Percentiles rank a stretch among this genome's conserved stretches.
phyloP scores from a whole-genome alignment of 1,140 invertebrate species.

The Contarinia nasturtii region DNA sequence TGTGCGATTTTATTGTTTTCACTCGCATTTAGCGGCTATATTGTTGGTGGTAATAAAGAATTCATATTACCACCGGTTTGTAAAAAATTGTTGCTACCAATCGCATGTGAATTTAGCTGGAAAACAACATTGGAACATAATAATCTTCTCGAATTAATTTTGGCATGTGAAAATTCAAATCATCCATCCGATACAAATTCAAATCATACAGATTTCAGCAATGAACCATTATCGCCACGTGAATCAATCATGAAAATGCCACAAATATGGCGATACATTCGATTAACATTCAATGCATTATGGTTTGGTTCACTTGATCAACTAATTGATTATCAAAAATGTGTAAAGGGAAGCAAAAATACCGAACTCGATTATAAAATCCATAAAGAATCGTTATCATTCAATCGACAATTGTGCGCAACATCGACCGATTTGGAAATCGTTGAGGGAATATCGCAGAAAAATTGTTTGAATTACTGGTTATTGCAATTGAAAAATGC shows the following conservation, averaged over 20 bases:
- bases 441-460: background rate
- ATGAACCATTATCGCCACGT: background rate
- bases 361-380: background rate
- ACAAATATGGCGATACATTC: background rate
- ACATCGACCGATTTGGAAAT: background rate
- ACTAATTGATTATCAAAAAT: background rate
- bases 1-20: slow-evolving; percentile 11
- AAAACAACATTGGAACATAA: background rate
- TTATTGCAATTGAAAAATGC: background rate
- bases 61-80: slow-evolving; percentile 8
- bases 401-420: background rate
- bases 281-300: background rate
- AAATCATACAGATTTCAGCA: background rate
- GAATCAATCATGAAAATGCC: background rate
- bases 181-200: background rate
- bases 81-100: slow-evolving; percentile 7
- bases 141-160: background rate
- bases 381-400: background rate
- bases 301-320: slow-evolving; percentile 1
- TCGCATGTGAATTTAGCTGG: slow-evolving; percentile 6
- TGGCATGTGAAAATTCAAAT: background rate
- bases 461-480: background rate
- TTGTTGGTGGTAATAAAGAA: slow-evolving; percentile 5
- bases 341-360: background rate
- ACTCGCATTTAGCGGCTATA: slow-evolving; percentile 8